Evolutionary conservation across 2,113 vertebrate species (phyloP).

Genomic region (Aplodontia rufa): DNA sequence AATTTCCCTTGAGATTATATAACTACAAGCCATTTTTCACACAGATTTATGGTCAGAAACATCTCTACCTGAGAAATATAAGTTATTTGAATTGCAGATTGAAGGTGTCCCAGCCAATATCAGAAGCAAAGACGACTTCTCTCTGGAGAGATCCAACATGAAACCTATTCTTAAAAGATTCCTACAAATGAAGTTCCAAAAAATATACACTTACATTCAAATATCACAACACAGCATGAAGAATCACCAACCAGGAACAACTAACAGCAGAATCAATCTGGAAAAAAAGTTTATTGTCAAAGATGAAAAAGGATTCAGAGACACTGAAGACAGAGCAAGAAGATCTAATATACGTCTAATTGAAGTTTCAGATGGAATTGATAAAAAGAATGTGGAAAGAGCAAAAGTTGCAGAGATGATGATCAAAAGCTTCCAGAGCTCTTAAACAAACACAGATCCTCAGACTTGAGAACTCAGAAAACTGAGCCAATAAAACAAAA

Average conservation of each 20-base stretch:
- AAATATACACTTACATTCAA: background rate
- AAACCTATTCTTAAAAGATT: background rate
- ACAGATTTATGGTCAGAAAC: background rate
- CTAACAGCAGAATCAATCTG: background rate
- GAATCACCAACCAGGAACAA: background rate
- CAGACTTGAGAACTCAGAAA: background rate
- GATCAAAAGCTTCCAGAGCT: background rate
- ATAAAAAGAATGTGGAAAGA: background rate
- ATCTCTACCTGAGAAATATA: background rate
- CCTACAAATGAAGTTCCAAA: background rate
- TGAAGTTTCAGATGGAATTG: background rate
- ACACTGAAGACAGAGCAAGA: background rate
- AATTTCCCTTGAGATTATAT: background rate
- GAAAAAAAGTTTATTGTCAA: background rate
- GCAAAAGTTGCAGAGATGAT: background rate
- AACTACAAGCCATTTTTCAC: conserved; percentile 14
- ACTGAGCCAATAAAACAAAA: background rate
- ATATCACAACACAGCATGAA: background rate
- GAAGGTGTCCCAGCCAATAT: background rate
- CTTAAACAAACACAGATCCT: background rate
- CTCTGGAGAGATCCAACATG: background rate
- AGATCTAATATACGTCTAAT: background rate
- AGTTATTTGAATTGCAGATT: background rate
- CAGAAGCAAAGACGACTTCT: background rate
- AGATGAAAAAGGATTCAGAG: background rate